Percentiles rank a stretch among this genome's conserved stretches.
Conservation (phyloP, 2,888 invertebrate species). For the Lymantria dispar region DNA sequence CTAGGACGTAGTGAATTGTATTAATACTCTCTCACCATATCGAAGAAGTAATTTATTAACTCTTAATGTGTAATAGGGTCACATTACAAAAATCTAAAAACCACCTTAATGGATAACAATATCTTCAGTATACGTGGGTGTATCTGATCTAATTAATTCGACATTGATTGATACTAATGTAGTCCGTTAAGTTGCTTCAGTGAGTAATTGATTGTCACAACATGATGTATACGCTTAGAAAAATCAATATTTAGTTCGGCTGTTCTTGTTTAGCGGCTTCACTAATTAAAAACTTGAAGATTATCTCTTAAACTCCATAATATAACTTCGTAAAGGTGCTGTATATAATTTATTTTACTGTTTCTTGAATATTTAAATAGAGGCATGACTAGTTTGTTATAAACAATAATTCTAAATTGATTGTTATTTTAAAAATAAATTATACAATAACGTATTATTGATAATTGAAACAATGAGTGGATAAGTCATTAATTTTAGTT, state of each 20-base stretch:
- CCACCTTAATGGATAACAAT: conserved; percentile 25
- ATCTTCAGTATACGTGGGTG: conserved; percentile 54
- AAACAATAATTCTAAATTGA: too few species aligned
- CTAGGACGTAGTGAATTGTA: too few species aligned
- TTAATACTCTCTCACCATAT: too few species aligned
- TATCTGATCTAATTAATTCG: conserved; percentile 80
- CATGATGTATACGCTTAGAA: conserved; percentile 56
- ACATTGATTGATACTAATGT: conserved; percentile 81
- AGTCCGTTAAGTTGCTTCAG: conserved; percentile 56
- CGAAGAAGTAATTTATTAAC: too few species aligned
- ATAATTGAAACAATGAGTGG: too few species aligned
- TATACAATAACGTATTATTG: too few species aligned
- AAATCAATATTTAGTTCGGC: conserved; percentile 33
- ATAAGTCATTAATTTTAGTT: too few species aligned
- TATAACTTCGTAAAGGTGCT: not conserved
- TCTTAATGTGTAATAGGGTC: too few species aligned
- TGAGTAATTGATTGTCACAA: conserved; percentile 79
- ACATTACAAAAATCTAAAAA: conserved; percentile 3
- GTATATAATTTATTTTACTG: too few species aligned
- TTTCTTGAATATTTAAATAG: too few species aligned
- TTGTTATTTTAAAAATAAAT: too few species aligned
- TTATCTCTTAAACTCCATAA: not conserved
- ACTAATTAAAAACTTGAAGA: conserved; percentile 7
- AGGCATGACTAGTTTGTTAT: too few species aligned
- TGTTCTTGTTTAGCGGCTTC: conserved; percentile 12